Evolutionary conservation across 2,113 vertebrate species (phyloP).

Genomic region (Platichthys flesus): DNA sequence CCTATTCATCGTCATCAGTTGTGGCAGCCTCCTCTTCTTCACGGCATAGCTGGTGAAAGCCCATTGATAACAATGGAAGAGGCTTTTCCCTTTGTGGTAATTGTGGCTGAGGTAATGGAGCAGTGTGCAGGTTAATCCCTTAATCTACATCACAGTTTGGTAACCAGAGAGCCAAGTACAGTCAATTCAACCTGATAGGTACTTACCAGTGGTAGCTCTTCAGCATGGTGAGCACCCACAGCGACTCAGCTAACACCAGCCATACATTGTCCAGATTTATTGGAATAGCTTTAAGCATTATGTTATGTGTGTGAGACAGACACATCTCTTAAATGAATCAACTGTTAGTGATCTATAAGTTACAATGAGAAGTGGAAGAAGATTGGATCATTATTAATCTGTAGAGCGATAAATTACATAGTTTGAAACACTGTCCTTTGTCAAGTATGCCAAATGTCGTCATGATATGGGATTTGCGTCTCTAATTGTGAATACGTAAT

Average conservation of each 20-base stretch:
- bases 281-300: neutral
- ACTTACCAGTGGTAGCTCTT: constrained; percentile 6
- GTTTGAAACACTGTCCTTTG: neutral
- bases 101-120: constrained; percentile 47
- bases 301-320: too few relatives aligned
- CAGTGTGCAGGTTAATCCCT: constrained; percentile 49
- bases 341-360: too few relatives aligned
- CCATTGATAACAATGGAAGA: constrained; percentile 52
- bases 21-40: constrained; percentile 20
- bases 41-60: constrained; percentile 29
- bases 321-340: too few relatives aligned
- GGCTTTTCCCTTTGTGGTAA: constrained; percentile 48
- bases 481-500: neutral
- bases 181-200: constrained; percentile 17
- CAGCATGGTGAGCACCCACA: neutral
- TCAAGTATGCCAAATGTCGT: neutral
- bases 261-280: neutral
- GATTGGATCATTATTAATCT: too few relatives aligned
- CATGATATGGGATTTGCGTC: neutral
- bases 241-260: neutral
- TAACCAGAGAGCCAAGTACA: constrained; percentile 41
- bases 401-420: too few relatives aligned
- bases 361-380: too few relatives aligned
- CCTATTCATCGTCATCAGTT: constrained; percentile 5
- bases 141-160: constrained; percentile 64